Percentiles rank a stretch among this genome's conserved stretches.
Evolutionary conservation across 2,888 invertebrate species (phyloP).

Genomic region (Cyaniris semiargus): DNA sequence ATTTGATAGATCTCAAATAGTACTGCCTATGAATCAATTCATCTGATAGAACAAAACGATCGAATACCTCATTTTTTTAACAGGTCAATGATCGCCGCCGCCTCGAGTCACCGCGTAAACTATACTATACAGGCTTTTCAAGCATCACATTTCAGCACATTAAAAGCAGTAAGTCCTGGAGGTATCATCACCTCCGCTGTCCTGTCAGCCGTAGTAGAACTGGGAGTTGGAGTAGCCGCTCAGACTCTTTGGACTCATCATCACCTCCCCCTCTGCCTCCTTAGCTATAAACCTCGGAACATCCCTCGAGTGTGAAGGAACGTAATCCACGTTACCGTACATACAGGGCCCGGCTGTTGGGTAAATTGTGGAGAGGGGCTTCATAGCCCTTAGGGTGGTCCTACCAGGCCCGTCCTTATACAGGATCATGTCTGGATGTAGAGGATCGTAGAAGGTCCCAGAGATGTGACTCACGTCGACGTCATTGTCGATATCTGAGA

Average conservation of each 20-base stretch:
- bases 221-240: conserved; percentile 64
- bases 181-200: conserved; percentile 49
- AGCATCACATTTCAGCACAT: conserved; percentile 35
- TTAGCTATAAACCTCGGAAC: conserved; percentile 55
- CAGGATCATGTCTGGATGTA: conserved; percentile 73
- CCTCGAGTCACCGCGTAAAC: background rate
- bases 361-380: conserved; percentile 70
- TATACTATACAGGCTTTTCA: conserved; percentile 23
- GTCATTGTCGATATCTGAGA: conserved; percentile 72
- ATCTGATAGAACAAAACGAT: no score
- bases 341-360: conserved; percentile 67
- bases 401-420: conserved; percentile 67
- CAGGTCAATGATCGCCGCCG: background rate
- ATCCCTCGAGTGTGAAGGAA: conserved; percentile 56
- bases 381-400: conserved; percentile 69
- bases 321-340: conserved; percentile 69
- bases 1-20: no score
- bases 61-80: background rate
- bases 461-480: conserved; percentile 71
- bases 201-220: conserved; percentile 70
- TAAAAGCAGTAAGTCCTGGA: conserved; percentile 63
- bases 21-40: no score
- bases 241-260: conserved; percentile 71
- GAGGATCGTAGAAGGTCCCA: conserved; percentile 71
- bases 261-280: conserved; percentile 54